phyloP scores from a whole-genome alignment of 1,140 invertebrate genomes.

The Lerema accius region DNA sequence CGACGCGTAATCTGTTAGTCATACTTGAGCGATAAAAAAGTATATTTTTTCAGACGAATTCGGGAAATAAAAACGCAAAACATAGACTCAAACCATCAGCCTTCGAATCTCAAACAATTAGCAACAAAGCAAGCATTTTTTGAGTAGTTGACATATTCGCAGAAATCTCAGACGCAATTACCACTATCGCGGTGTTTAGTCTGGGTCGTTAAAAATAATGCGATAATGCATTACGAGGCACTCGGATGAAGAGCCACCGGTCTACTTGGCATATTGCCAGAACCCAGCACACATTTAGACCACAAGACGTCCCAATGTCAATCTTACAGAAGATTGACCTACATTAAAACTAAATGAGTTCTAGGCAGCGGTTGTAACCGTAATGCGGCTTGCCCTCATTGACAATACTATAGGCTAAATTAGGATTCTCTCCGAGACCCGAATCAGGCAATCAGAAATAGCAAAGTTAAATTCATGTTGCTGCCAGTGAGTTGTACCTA shows the following conservation, averaged over 20 bases:
- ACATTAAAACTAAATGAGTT: constrained; percentile 36
- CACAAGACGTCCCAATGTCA: constrained; percentile 51
- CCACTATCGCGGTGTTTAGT: constrained; percentile 42
- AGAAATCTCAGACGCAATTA: constrained; percentile 30
- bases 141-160: not conserved
- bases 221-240: constrained; percentile 27
- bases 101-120: not conserved
- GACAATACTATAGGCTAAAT: constrained; percentile 23
- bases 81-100: not conserved
- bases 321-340: constrained; percentile 41
- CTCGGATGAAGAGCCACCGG: constrained; percentile 26
- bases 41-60: too few species aligned
- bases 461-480: too few species aligned
- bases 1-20: not conserved
- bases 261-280: constrained; percentile 48
- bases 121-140: not conserved
- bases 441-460: not conserved
- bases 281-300: constrained; percentile 37
- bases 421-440: constrained; percentile 13
- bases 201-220: constrained; percentile 46
- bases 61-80: constrained; percentile 2
- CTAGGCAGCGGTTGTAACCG: constrained; percentile 27
- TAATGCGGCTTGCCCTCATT: constrained; percentile 32
- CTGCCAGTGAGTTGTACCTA: too few species aligned
- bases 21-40: too few species aligned